Percentiles rank a stretch among this genome's conserved stretches.
phyloP scores from a whole-genome alignment of 1,140 invertebrate species.

The Helicoverpa armigera region DNA sequence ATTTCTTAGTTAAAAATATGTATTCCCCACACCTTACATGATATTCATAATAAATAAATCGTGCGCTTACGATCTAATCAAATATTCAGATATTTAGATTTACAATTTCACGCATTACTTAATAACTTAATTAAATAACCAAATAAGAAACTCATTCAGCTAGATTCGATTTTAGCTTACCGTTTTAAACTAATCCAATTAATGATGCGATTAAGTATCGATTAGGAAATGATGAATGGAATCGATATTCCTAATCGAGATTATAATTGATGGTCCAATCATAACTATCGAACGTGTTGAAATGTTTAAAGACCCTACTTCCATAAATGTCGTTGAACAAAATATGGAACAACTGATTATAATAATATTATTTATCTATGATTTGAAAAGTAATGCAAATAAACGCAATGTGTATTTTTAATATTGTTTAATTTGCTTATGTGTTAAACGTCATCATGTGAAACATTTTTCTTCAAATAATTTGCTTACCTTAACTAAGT shows the following conservation, averaged over 20 bases:
- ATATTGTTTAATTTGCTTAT: no score
- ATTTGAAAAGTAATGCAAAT: not conserved
- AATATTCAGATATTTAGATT: conserved; percentile 4
- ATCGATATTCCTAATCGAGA: conserved; percentile 37
- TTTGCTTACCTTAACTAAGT: not conserved
- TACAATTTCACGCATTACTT: conserved; percentile 9
- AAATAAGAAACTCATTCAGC: conserved; percentile 15
- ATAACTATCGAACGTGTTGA: conserved; percentile 19
- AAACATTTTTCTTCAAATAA: not conserved
- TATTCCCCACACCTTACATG: not conserved
- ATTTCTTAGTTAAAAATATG: no score
- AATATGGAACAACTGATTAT: conserved; percentile 9
- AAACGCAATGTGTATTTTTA: no score
- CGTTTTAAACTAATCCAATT: conserved; percentile 44
- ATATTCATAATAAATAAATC: conserved; percentile 7
- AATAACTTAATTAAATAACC: conserved; percentile 38
- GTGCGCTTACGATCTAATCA: not conserved
- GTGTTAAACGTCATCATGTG: no score
- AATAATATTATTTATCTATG: no score
- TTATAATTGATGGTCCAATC: conserved; percentile 37
- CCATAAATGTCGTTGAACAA: not conserved
- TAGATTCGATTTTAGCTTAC: conserved; percentile 14
- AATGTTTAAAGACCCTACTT: conserved; percentile 10
- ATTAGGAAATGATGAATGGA: conserved; percentile 43
- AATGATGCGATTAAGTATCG: conserved; percentile 42